Evolutionary conservation across 2,888 invertebrate species (phyloP), one percentile per base, ranked within the genome.

Genomic region (Empis stercorea): DNA sequence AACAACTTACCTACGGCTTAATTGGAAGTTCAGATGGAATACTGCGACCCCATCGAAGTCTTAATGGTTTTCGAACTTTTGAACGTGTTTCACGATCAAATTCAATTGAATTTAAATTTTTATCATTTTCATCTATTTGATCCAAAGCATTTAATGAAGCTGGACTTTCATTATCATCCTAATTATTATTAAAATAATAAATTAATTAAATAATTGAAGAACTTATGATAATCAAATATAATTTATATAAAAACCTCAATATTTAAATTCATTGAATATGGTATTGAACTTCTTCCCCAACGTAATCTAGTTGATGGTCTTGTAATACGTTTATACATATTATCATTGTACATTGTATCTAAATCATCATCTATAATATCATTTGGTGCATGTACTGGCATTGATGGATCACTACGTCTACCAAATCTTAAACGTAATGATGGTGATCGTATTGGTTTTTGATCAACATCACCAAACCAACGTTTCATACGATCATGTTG

Each of bases 381-480:
- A n/a, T 13, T 13, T n/a, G 3, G 13, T 34, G 1, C 57, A 44
- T 55, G 60, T 23, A 62, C 50, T 44, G 62, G 60, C 53, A 81
- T 74, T 59, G 76, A 75, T 60, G 81, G 79, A 65, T 84, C 84
- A 36, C 81, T 79, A 55, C 85, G 76, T 54, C 84, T 76, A 39
- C 86, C 86, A 59, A 86, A 87, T 44, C 86, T 78, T 47, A 87
- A 75, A 52, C 86, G 75, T 61, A 86, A 73, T 1, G 85, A 84
- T 0, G 85, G 86, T 17, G 84, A 80, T 54, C 86, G 75, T 53
- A 80, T 81, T 30, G 81, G 76, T 62, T 80, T 80, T 58, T 80
- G 73, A 48, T 77, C 74, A 49, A 85, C 77, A 59, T 83, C 78
- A 56, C 71, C 71, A 37, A 65, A 65, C 66, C 67, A 66, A 54